phyloP scores from a whole-genome alignment of 2,888 invertebrate species.

The Leucophenga maculata region DNA sequence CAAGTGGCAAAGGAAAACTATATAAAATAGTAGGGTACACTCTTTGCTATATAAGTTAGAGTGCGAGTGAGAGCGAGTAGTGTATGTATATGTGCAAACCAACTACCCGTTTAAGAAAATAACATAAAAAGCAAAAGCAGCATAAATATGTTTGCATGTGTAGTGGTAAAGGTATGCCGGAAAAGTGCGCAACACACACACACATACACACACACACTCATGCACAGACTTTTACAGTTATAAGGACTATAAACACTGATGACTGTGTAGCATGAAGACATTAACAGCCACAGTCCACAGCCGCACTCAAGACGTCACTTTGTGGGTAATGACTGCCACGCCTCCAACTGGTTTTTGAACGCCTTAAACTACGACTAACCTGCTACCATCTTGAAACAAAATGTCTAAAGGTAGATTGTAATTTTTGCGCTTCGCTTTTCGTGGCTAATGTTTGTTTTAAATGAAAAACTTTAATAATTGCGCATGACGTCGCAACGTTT shows the following conservation, averaged over 20 bases:
- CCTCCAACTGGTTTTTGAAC: too few relatives aligned
- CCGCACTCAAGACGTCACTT: too few relatives aligned
- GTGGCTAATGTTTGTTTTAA: constrained; percentile 19
- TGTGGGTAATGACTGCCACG: too few relatives aligned
- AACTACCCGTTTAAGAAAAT: background rate
- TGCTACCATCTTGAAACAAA: too few relatives aligned
- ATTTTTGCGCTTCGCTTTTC: background rate
- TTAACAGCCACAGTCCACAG: too few relatives aligned
- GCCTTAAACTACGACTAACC: too few relatives aligned
- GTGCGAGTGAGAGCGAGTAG: background rate
- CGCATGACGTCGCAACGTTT: constrained; percentile 37
- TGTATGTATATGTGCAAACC: too few relatives aligned
- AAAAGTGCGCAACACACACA: background rate
- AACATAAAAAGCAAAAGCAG: constrained; percentile 10
- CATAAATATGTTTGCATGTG: constrained; percentile 4
- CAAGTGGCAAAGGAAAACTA: constrained; percentile 48
- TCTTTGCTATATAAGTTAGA: background rate
- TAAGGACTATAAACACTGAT: too few relatives aligned
- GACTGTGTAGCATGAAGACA: too few relatives aligned
- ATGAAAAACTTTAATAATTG: constrained; percentile 44
- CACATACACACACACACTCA: constrained; percentile 3
- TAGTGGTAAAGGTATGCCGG: background rate
- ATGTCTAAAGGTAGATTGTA: too few relatives aligned
- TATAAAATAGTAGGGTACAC: constrained; percentile 25
- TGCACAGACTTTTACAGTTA: constrained; percentile 8